These are phyloP conservation scores for mouse (Mus musculus) DNA, from an alignment of 2,113 vertebrate genomes.

Conservation along the genomic window GRCm39 chr12:29843001-29843500, in stretches of 20 bases:
- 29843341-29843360: too few species aligned
- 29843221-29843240: background rate
- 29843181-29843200: background rate
- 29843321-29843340: background rate
- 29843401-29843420: too few species aligned
- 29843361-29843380: background rate
- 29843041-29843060: background rate
- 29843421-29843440: background rate
- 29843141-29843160: slow-evolving; percentile 34
- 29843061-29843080: background rate
- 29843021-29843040: background rate
- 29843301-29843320: background rate
- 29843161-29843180: background rate
- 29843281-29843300: background rate
- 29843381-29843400: background rate
- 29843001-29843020: background rate
- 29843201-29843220: background rate
- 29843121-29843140: background rate
- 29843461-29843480: background rate
- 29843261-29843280: background rate
- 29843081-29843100: background rate
- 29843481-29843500: too few species aligned
- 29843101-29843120: background rate
- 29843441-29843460: background rate
- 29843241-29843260: background rate